Base-by-base conservation (phyloP, 2,113 vertebrate species). In the Steatornis caripensis region DNA sequence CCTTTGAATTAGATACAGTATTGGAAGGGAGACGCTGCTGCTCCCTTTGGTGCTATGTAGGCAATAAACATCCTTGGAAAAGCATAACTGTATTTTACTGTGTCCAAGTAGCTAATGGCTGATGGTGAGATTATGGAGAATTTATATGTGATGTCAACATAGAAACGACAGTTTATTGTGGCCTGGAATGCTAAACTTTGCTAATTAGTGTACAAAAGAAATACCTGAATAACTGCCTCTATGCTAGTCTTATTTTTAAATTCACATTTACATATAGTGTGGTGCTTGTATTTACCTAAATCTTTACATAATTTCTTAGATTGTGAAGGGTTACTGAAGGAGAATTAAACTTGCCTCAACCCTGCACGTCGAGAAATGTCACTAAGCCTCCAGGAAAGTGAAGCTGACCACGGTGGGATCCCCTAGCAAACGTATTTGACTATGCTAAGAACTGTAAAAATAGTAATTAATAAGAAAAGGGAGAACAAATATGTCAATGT, bases 51-150 rank as follows among this genome's bases (percentile, higher is more conserved):
- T 87, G 55, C 49, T 69, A 9, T 10, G 43, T 39, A 76, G 51
- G 46, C 54, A 49, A 54, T 37, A 93, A 91, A 89, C 86, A 64
- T 66, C 58, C 39, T 39, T 58, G 57, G 66, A 80, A 92, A 90
- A 86, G 46, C 21, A 19, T 5, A 68, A 37, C 24, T n/a, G 12
- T 18, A 58, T 57, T 86, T 77, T 43, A 45, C 36, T 65, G 43
- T 48, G 41, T 94, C 49, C 83, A 37, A 62, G n/a, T 5, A 58
- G 46, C 49, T 84, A 24, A 84, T 48, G 20, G 62, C 62, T 69
- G 87, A 81, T 34, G 49, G 72, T 41, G 36, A 53, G 21, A 15
- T 61, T 15, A 22, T 7, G 64, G 58, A 72, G 71, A 74, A 78
- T 4, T 54, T 60, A n/a, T 23, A 30, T 17, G 43, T 57, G 83